A percentile compares a stretch with the other conserved stretches of the same genome.
Evolutionary conservation across 2,888 invertebrate genomes (phyloP).

Genomic region (Syritta pipiens): DNA sequence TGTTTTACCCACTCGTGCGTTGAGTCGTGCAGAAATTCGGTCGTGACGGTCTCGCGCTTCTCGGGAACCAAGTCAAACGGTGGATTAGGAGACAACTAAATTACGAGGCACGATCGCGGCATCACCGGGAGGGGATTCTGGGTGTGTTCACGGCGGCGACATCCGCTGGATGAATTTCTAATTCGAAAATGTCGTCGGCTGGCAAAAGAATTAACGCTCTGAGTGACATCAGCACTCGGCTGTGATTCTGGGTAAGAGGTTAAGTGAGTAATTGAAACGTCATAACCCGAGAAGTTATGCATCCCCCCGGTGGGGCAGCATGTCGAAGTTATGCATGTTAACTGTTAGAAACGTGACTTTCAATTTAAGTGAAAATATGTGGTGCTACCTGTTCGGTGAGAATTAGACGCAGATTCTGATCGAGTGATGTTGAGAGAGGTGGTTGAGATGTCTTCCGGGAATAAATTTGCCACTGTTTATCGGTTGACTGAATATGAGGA

Average conservation of each 20-base stretch:
- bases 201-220: background rate
- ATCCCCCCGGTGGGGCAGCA: background rate
- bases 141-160: conserved; percentile 48
- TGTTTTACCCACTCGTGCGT: conserved; percentile 15
- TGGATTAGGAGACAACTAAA: conserved; percentile 42
- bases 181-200: background rate
- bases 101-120: conserved; percentile 42
- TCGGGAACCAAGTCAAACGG: conserved; percentile 9
- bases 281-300: conserved; percentile 26
- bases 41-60: too few species aligned
- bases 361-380: conserved; percentile 28
- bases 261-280: conserved; percentile 43
- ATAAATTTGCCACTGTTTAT: too few species aligned
- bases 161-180: conserved; percentile 46
- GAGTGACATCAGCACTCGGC: background rate
- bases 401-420: too few species aligned
- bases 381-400: too few species aligned
- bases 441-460: too few species aligned
- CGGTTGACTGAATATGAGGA: too few species aligned
- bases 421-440: too few species aligned
- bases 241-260: too few species aligned
- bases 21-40: conserved; percentile 37
- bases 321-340: conserved; percentile 13
- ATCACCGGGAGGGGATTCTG: too few species aligned
- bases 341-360: conserved; percentile 48